Evolutionary conservation across 2,888 invertebrate genomes (phyloP).

Genomic region (Platycheirus rosarum): DNA sequence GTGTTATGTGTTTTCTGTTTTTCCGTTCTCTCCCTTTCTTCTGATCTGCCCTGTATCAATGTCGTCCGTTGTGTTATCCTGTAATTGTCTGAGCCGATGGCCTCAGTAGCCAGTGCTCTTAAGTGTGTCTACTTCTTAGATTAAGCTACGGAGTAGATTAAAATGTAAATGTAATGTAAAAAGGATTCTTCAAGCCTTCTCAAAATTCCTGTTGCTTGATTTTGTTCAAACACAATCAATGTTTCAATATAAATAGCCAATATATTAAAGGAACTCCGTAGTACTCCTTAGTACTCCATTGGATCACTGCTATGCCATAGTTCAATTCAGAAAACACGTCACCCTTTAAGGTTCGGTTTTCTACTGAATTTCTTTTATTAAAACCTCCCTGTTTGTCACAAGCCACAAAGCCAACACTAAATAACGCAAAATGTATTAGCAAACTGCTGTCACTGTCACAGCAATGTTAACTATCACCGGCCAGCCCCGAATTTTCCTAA

Average conservation of each 20-base stretch:
- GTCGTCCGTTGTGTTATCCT: too few species aligned
- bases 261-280: neutral
- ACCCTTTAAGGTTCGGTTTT: slow-evolving; percentile 23
- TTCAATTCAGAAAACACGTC: slow-evolving; percentile 48
- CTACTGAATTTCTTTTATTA: slow-evolving; percentile 10
- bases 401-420: slow-evolving; percentile 10
- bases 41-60: too few species aligned
- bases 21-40: too few species aligned
- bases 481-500: slow-evolving; percentile 42
- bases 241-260: neutral
- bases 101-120: too few species aligned
- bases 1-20: too few species aligned
- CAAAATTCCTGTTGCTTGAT: too few species aligned
- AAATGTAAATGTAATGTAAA: too few species aligned
- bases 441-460: slow-evolving; percentile 61
- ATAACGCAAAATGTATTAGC: slow-evolving; percentile 51
- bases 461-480: slow-evolving; percentile 14
- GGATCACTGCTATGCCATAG: slow-evolving; percentile 26
- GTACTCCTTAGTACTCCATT: slow-evolving; percentile 35
- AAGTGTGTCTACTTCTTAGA: too few species aligned
- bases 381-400: slow-evolving; percentile 8
- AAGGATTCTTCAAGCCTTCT: too few species aligned
- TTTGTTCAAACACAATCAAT: too few species aligned
- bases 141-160: too few species aligned
- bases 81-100: too few species aligned